Base-by-base conservation (phyloP, 2,797 vertebrate species). In the Loris lydekkerianus region DNA sequence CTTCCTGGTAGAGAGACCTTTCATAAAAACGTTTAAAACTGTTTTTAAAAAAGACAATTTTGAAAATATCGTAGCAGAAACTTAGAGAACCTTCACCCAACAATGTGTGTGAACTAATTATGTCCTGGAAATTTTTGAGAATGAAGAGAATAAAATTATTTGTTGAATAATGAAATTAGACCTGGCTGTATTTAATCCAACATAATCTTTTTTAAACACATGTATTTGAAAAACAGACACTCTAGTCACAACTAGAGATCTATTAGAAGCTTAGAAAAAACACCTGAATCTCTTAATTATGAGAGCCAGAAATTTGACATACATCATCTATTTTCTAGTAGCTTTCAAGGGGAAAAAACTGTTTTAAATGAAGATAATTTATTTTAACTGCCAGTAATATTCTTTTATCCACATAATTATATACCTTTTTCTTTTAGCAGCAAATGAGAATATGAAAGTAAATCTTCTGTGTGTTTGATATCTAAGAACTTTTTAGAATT, bases 401-500 rank as follows among this genome's bases (percentile, higher is more conserved):
- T 91, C 11, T 94, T 92, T 82, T 80, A 96, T 83, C 56, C 67
- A 61, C 17, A 53, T 81, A 87, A 43, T 88, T 72, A 73, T 11
- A n/a, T 78, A 18, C n/a, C n/a, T 53, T 90, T 82, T 96, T 95
- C 40, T n/a, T 94, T 95, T 95, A 83, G 17, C 10, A 95, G 46
- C n/a, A 84, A 70, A 72, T 92, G 29, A 86, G 46, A 77, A 85
- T 93, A 58, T 80, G 34, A 92, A 40, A 83, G 23, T 90, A 85
- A 91, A 88, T 92, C 27, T 81, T 92, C 37, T 93, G 4, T 43
- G 34, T 73, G 4, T 58, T 40, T 86, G 67, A 91, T 13, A 31
- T 86, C 75, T 92, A 89, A 92, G 76, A 87, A 72, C 56, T 92
- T 78, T 78, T 81, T 37, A 94, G 81, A 91, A 60, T 77, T 82